Base-by-base conservation (phyloP, 2,797 vertebrate genomes). In the Phyllotis vaccarum region DNA sequence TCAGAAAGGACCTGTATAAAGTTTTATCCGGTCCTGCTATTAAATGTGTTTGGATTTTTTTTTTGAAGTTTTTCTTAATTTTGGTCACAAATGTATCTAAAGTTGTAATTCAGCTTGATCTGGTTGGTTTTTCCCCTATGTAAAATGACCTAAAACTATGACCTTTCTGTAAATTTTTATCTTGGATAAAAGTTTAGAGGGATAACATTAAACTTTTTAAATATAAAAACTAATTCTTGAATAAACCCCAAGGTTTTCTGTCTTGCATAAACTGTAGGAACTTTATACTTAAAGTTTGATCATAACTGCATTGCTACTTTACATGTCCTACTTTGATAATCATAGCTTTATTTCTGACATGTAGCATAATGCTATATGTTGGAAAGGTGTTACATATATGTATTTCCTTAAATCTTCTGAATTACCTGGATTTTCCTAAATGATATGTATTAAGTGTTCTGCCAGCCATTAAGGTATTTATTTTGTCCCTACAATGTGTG, bases 121-220 rank as follows among this genome's bases (percentile, higher is more conserved):
- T 24, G 72, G 94, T 21, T 89, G 80, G 43, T 76, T 88, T 75
- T 95, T 81, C 43, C 37, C 78, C 92, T 96, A 93, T 95, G 81
- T 89, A 96, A 91, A 90, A 56, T 90, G 75, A 43, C 97, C 93
- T 91, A 91, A 96, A 97, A 97, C 86, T 76, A 96, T 96, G 97
- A 96, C 95, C 98, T 98, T 86, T 97, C 83, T 97, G 87, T 85
- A 95, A 97, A 91, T 95, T 97, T 95, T 90, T 95, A 74, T 96
- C 79, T 90, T 97, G 24, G 91, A 72, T 97, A 95, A 90, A 97
- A 97, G 52, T 89, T 93, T 95, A 92, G 88, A 94, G 89, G 86
- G 81, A 97, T 40, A 86, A 96, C 89, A 96, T 95, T 91, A 34
- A 98, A 90, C 93, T n/a, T 46, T 95, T 97, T 93, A 85, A 58